Evolutionary conservation across 30 jellyfish, hydroid and myxozoan species (phyloP), one percentile per base, ranked within the genome.

Genomic region (Phacellophora camtschatica): DNA sequence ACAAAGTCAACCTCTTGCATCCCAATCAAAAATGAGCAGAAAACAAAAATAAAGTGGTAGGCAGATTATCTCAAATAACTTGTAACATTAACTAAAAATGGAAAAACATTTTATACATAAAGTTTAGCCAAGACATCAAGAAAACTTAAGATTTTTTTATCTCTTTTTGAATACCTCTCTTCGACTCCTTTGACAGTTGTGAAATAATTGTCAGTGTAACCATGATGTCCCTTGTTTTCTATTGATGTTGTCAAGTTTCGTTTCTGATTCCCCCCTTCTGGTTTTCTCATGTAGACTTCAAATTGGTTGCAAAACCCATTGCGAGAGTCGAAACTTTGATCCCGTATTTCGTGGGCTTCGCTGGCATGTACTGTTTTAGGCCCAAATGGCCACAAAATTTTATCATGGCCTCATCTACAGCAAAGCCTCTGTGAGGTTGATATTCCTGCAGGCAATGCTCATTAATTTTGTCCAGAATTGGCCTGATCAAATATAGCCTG

Each of bases 281-380:
- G 19, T 22, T 61, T 18, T 13, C 74, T 19, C 4, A 32, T 16
- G 33, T 64, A 64, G 20, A 64, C 78, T 23, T 27, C 61, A 64
- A 64, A 64, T 23, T 64, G 59, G n/a, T 25, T 31, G 58, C 24
- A 30, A 64, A 15, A 64, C 3, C 78, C 59, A 58, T 33, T 64
- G 12, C 61, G 22, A 64, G 57, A 12, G 58, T 64, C 78, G 20
- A 64, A 37, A 64, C 78, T 36, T 64, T 29, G 53, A 64, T 64
- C 59, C 78, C 78, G 25, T 64, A 37, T 32, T 64, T 27, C 33
- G 78, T 64, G 29, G 78, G 78, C 33, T 64, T 64, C 33, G 78
- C 78, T 10, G 78, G 78, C 78, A 64, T 64, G 78, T 64, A 64
- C 49, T 64, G 78, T 22, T 36, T 64, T 30, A 64, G 23, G 58